phyloP scores from a whole-genome alignment of 2,888 invertebrate species.

The Drosophila lacicola region DNA sequence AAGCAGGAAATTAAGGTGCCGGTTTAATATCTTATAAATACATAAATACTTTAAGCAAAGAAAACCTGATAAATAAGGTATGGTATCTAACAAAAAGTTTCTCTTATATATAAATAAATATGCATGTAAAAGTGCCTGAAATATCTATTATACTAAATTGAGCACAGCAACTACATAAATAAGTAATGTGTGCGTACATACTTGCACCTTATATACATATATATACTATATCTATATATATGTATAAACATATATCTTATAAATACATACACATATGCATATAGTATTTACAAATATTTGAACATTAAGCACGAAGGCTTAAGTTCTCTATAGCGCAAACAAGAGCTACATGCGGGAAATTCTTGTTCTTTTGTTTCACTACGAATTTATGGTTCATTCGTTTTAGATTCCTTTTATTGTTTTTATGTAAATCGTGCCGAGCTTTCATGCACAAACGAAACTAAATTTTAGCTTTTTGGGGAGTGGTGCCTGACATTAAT shows the following conservation, averaged over 20 bases:
- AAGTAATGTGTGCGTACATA: slow-evolving; percentile 9
- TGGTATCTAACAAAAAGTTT: slow-evolving; percentile 27
- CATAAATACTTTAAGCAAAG: slow-evolving; percentile 19
- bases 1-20: slow-evolving; percentile 16
- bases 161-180: slow-evolving; percentile 45
- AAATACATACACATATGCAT: background rate
- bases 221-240: slow-evolving; percentile 5
- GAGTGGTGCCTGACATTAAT: slow-evolving; percentile 18
- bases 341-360: slow-evolving; percentile 40
- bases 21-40: background rate
- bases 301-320: slow-evolving; percentile 29
- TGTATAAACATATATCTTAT: background rate
- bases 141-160: slow-evolving; percentile 58
- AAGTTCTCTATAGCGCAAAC: slow-evolving; percentile 52
- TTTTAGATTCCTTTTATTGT: slow-evolving; percentile 55
- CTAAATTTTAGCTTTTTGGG: slow-evolving; percentile 21
- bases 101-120: slow-evolving; percentile 34
- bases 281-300: slow-evolving; percentile 32
- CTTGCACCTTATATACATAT: background rate
- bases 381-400: slow-evolving; percentile 56
- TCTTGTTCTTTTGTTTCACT: slow-evolving; percentile 52
- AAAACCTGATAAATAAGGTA: slow-evolving; percentile 27
- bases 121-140: slow-evolving; percentile 55
- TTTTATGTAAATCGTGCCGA: slow-evolving; percentile 40
- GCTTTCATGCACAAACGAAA: slow-evolving; percentile 34